Evolutionary conservation across 1,140 invertebrate genomes (phyloP), one percentile per base, ranked within the genome.

Genomic region (Oreohelix idahoensis): DNA sequence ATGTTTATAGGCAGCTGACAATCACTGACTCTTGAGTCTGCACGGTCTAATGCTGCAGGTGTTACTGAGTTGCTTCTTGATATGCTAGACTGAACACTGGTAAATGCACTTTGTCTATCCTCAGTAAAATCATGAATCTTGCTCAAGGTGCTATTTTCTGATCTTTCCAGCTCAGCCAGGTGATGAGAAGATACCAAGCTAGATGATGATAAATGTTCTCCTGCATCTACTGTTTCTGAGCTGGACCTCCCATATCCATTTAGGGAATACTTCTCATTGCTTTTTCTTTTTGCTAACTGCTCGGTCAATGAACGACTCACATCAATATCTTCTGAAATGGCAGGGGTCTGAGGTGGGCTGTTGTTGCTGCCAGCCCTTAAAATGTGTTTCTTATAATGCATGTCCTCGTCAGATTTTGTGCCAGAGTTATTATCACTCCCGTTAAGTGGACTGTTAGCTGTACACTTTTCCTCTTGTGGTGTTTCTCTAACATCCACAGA

Each of bases 341-440:
- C 66, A 78, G 81, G 26, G 29, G 81, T 5, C 36, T 53, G 84
- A 88, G 70, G 88, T 86, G 84, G 80, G 66, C 81, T 85, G 76
- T 63, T 83, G 74, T 81, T 85, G n/a, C 87, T 87, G 80, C 86
- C 87, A 81, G 85, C 79, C 84, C 91, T 86, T 78, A 91, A 86
- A 74, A 88, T 87, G 84, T 89, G 89, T 88, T 92, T 92, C 86
- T 90, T 90, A 87, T 85, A 91, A 89, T 92, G 90, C 91, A 92
- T 92, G 88, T 88, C 89, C 89, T 89, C 89, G 13, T 76, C 69
- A 39, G 63, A 79, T 35, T 32, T 66, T 66, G 63, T 32, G 29
- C 32, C 63, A 32, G 63, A 66, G 17, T 11, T 11, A 45, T 15
- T 45, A 58, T 58, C 53, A 58, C 15, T n/a, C 20, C 53, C 53